Evolutionary conservation across 2,113 vertebrate species (phyloP).

Genomic region (Pardalotus punctatus): DNA sequence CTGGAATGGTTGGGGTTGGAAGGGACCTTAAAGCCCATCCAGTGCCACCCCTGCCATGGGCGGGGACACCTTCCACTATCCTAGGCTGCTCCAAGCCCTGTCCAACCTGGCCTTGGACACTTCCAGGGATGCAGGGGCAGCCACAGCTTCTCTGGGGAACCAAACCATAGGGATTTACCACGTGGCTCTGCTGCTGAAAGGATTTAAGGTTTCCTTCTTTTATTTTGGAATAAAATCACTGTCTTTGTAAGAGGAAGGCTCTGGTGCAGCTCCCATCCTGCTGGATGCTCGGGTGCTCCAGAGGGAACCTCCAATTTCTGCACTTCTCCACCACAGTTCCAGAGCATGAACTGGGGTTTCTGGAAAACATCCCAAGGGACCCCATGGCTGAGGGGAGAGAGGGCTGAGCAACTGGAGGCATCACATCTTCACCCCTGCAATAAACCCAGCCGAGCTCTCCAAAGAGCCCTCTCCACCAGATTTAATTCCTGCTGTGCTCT

Average conservation of each 20-base stretch:
- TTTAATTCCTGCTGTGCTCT: conserved; percentile 5
- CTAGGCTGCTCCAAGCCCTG: background rate
- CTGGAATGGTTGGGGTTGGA: background rate
- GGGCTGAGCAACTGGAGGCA: background rate
- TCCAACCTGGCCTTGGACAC: background rate
- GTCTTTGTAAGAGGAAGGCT: background rate
- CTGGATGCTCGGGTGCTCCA: background rate
- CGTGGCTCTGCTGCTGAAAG: background rate
- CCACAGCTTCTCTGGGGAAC: background rate
- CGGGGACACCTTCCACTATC: background rate
- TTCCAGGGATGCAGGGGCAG: background rate
- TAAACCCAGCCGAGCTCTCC: background rate
- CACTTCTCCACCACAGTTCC: background rate
- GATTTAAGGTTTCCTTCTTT: background rate
- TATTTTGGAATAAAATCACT: background rate
- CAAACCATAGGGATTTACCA: background rate
- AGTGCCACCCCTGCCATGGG: no score
- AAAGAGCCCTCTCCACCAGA: background rate
- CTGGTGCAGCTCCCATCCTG: background rate
- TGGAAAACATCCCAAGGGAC: background rate
- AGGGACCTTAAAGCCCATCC: background rate
- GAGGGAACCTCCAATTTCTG: background rate
- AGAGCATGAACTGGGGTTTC: background rate
- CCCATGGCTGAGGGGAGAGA: fast-evolving
- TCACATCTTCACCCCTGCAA: background rate